phyloP scores from a whole-genome alignment of 2,888 invertebrate genomes.

The Copidosoma aretas region DNA sequence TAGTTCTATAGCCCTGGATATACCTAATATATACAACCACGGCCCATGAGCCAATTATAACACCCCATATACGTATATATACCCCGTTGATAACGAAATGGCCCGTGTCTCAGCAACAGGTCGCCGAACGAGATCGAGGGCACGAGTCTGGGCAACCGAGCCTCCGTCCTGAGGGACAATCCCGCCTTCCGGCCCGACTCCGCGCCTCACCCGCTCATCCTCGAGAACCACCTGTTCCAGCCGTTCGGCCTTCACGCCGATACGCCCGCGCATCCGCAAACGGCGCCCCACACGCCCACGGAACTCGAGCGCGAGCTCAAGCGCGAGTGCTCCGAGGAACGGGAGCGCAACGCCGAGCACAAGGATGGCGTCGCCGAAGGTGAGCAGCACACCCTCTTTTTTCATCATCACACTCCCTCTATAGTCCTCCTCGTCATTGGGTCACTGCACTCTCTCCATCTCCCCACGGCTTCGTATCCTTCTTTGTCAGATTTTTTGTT shows the following conservation, averaged over 20 bases:
- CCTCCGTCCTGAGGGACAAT: conserved; percentile 73
- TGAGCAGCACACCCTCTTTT: conserved; percentile 27
- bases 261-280: conserved; percentile 49
- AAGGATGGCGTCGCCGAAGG: conserved; percentile 61
- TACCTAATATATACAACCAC: too few species aligned
- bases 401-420: neutral
- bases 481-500: conserved; percentile 59
- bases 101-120: conserved; percentile 17
- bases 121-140: conserved; percentile 54
- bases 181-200: conserved; percentile 65
- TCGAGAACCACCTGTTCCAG: conserved; percentile 62
- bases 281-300: conserved; percentile 57
- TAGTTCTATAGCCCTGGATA: too few species aligned
- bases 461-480: too few species aligned
- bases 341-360: conserved; percentile 56
- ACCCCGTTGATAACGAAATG: too few species aligned
- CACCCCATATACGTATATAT: too few species aligned
- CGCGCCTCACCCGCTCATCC: conserved; percentile 67
- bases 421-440: neutral
- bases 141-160: conserved; percentile 64
- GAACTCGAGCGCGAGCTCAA: conserved; percentile 59
- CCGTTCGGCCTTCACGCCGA: conserved; percentile 52
- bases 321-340: conserved; percentile 57
- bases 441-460: too few species aligned
- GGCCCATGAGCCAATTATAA: too few species aligned